Evolutionary conservation across 1,140 invertebrate species (phyloP), one percentile per base, ranked within the genome.

Genomic region (Hyles euphorbiae): DNA sequence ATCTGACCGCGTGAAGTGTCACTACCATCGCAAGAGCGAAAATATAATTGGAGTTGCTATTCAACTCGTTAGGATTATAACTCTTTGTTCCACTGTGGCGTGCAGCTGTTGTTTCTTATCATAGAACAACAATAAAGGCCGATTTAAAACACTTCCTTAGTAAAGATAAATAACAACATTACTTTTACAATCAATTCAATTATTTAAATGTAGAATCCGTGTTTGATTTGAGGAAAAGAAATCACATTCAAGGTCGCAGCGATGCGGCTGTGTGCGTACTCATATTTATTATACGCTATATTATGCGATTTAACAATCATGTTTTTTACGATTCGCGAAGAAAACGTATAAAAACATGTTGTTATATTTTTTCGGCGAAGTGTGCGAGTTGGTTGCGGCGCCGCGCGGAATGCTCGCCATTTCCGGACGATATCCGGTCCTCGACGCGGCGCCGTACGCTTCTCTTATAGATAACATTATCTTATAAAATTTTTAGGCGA

Each of bases 391-490:
- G 74, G 73, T 65, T 56, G 61, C 69, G 78, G 73, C 80, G 82
- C 73, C 81, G 78, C 65, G 78, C 75, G 83, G 85, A 84, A 88
- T 88, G 83, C 76, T 56, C 69, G 83, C 82, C 76, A 88, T 88
- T 88, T 88, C 85, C 85, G 83, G 83, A 84, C 74, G 69, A 75
- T 81, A 78, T 88, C 85, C 85, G 85, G 79, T 63, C 69, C 72
- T 66, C 68, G 52, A 52, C 59, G 63, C 68, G 72, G 70, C 79
- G 74, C 73, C 77, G 63, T 60, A 65, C 67, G 56, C 61, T 61
- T 54, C 63, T 62, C 63, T 67, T 74, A 69, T 67, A 80, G 73
- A 84, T 81, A 47, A 75, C 60, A 54, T 67, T 67, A 71, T 68
- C 69, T 56, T 51, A 58, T 51, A 34, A 6, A 32, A 36, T 48